Percentiles rank a stretch among this genome's conserved stretches.
Evolutionary conservation across 35 echinoderm and acorn worm genomes (phyloP).

Genomic region (Heliocidaris erythrogramma): DNA sequence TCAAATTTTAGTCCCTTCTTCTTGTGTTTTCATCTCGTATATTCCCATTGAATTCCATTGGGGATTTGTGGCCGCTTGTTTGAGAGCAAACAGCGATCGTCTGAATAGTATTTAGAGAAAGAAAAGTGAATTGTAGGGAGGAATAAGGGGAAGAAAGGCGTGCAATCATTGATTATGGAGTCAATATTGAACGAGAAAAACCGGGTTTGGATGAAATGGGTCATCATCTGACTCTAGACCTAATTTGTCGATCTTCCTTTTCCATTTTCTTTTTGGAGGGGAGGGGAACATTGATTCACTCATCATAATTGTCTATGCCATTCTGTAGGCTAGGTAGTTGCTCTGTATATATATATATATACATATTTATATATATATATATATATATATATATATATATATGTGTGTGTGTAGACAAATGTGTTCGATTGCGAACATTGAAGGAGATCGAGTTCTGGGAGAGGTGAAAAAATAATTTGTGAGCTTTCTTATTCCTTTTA

Average conservation of each 20-base stretch:
- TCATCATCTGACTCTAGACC: neutral
- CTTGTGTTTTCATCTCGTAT: neutral
- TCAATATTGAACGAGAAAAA: conserved; percentile 13
- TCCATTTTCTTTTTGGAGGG: neutral
- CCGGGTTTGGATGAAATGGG: neutral
- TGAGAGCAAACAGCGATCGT: conserved; percentile 14
- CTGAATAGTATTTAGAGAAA: conserved; percentile 38
- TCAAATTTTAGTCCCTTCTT: conserved; percentile 6
- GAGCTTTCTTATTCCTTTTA: no score
- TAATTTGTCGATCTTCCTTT: neutral
- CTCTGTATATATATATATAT: no score
- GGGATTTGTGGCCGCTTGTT: conserved; percentile 31
- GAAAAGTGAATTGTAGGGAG: neutral
- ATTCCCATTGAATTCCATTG: neutral
- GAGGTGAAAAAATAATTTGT: no score
- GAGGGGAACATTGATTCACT: neutral
- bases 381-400: no score
- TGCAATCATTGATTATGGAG: neutral
- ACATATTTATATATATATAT: no score
- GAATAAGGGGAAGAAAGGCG: neutral
- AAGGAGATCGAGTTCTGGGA: no score
- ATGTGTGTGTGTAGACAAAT: no score
- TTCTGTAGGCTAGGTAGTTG: no score
- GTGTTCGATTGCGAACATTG: no score
- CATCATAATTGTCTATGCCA: neutral